Conservation (phyloP, 2,113 vertebrate species). For the Boulengeromyrus knoepffleri region DNA sequence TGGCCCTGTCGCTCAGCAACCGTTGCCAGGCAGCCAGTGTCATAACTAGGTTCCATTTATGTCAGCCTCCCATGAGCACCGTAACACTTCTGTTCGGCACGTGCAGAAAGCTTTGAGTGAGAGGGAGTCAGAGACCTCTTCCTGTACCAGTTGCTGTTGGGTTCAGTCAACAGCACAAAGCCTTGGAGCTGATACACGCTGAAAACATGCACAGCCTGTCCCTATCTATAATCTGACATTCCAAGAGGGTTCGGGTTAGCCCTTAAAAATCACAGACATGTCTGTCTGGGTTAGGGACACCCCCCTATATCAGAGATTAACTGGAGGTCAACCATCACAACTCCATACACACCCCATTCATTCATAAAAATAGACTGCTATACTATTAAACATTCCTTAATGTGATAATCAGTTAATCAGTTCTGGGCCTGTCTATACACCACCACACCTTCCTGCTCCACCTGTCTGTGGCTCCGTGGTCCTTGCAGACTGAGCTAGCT, state of each 20-base stretch:
- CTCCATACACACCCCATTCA: background rate
- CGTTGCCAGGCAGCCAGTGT: conserved; percentile 22
- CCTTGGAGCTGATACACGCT: background rate
- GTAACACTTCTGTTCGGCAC: background rate
- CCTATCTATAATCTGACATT: background rate
- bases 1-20: background rate
- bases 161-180: background rate
- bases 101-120: background rate
- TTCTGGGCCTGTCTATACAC: background rate
- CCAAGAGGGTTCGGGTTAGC: background rate
- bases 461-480: background rate
- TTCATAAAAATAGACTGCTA: background rate
- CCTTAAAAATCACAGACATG: background rate
- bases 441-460: background rate
- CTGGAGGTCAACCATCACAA: background rate
- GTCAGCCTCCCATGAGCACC: background rate
- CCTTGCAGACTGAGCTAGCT: background rate
- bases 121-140: background rate
- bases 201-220: background rate
- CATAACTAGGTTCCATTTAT: conserved; percentile 11
- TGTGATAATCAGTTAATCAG: background rate
- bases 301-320: background rate
- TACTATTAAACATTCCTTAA: background rate
- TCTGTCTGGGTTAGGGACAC: background rate
- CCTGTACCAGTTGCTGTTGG: background rate